Evolutionary conservation across 2,113 vertebrate genomes (phyloP).

Genomic region (Bostrychus sinensis): DNA sequence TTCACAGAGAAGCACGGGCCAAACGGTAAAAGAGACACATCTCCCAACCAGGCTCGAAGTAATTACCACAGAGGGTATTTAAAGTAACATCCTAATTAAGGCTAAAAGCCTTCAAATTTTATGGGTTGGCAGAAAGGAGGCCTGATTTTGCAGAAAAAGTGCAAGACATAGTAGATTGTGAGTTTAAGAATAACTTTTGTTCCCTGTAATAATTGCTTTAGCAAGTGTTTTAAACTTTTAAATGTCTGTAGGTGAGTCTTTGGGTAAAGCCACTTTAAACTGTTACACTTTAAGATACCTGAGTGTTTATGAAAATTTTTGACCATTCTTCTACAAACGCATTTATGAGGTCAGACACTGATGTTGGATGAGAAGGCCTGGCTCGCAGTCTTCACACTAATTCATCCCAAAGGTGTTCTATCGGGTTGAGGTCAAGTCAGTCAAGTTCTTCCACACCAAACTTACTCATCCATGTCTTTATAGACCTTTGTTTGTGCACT

Average conservation of each 20-base stretch:
- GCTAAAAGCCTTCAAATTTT: conserved; percentile 29
- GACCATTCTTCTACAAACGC: no score
- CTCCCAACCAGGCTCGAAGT: conserved; percentile 18
- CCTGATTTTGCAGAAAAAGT: conserved; percentile 10
- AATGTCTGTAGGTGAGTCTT: neutral
- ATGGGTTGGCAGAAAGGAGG: conserved; percentile 25
- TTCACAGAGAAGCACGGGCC: conserved; percentile 4
- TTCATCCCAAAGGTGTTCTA: no score
- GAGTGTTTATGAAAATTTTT: no score
- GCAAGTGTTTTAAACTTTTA: conserved; percentile 8
- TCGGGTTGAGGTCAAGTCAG: no score
- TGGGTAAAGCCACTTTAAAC: no score
- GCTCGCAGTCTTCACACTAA: no score
- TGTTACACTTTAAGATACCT: no score
- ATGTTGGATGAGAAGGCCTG: no score
- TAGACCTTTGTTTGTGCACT: no score
- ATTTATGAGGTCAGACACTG: no score
- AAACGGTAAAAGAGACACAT: conserved; percentile 1
- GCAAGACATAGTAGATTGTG: conserved; percentile 7
- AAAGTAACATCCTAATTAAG: conserved; percentile 51
- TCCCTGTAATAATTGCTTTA: conserved; percentile 3
- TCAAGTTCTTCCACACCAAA: no score
- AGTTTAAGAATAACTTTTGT: neutral
- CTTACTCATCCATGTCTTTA: no score
- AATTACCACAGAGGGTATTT: conserved; percentile 46